Evolutionary conservation across 2,797 vertebrate species (phyloP), one percentile per base, ranked within the genome.

Genomic region (Antennarius maculatus): DNA sequence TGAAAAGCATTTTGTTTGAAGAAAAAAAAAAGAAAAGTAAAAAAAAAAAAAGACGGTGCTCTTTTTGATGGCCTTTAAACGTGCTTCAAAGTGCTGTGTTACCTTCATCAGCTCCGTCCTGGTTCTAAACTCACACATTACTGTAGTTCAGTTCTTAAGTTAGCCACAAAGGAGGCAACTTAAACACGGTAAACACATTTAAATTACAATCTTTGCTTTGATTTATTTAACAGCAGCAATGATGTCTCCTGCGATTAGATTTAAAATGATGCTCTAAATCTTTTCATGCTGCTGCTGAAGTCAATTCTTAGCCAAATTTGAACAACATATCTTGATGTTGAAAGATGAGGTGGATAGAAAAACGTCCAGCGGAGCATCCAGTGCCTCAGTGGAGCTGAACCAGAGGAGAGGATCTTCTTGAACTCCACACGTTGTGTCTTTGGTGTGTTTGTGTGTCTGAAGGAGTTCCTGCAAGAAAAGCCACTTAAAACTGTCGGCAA

Each of bases 1-100:
- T 62, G 58, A 81, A 23, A 50, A 43, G 37, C 10, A 3, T 70
- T 34, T 57, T 41, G 52, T 64, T 76, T 51, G 10, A 7, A n/a
- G 48, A 66, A 13, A 70, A 18, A 34, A 15, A 48, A 68, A 11
- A 70, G 23, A 23, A 29, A n/a, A n/a, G n/a, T n/a, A n/a, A n/a
- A 51, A 66, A 13, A 70, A 18, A 34, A 15, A 48, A 68, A 11
- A 70, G 23, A 23, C 23, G 23, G 23, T 61, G 66, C 42, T 41
- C 14, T 66, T 29, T 48, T 42, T 52, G 0, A 77, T 63, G 69
- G 79, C 79, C 73, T 86, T 83, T 61, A 34, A 34, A 23, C 23
- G 23, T 31, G 58, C 76, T 61, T 77, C 66, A 42, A 72, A 75
- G 75, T 71, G 79, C 81, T 79, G 42, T 7, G 5, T 2, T 11